phyloP scores from a whole-genome alignment of 2,797 vertebrate species.

The Euphonia xanthogaster region DNA sequence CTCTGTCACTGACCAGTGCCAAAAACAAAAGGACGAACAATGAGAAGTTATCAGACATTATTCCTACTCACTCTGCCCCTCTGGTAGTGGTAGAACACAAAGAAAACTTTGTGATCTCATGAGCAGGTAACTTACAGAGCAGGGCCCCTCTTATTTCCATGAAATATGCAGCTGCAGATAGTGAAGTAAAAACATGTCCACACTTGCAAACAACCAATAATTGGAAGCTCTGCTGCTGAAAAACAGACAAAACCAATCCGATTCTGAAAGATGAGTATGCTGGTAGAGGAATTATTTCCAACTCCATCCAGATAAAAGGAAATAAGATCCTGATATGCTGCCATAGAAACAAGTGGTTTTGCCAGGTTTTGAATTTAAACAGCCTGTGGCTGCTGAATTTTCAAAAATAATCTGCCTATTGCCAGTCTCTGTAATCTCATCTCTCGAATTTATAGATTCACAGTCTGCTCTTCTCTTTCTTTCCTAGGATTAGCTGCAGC shows the following conservation, averaged over 20 bases:
- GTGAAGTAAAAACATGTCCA: background rate
- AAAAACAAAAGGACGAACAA: background rate
- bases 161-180: background rate
- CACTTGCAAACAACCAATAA: background rate
- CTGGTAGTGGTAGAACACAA: background rate
- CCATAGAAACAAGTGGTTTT: background rate
- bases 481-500: slow-evolving; percentile 33
- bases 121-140: background rate
- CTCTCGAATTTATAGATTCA: slow-evolving; percentile 14
- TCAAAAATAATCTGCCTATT: background rate
- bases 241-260: background rate
- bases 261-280: background rate
- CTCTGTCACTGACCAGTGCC: background rate
- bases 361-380: slow-evolving; percentile 36
- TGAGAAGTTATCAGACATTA: background rate
- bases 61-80: background rate
- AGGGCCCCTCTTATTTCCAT: background rate
- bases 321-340: background rate
- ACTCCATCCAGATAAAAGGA: background rate
- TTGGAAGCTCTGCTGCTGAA: background rate
- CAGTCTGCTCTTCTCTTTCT: background rate
- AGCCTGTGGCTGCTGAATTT: slow-evolving; percentile 30
- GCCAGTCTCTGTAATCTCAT: background rate
- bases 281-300: background rate
- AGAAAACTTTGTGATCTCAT: background rate